Base-by-base conservation (phyloP, 1,140 invertebrate species). In the Drosophila pachea region DNA sequence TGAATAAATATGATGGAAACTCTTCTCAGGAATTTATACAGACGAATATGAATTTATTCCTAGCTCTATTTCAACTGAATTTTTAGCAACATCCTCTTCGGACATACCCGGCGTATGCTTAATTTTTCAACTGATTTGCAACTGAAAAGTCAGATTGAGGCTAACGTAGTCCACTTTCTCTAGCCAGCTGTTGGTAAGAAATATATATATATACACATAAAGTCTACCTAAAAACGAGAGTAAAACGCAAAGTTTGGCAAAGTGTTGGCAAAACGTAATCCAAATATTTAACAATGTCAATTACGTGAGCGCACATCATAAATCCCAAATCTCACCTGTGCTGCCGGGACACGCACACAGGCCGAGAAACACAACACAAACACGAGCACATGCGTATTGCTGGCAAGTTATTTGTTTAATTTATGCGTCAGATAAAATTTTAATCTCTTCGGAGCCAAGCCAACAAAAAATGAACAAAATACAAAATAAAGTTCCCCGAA, bases 241-340 rank as follows among this genome's bases (percentile, higher is more conserved):
- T 48, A 49, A 48, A 71, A 60, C 22, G 7, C 12, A 78, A 78
- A 72, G 58, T 67, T 53, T 36, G 56, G n/a, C 16, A n/a, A 42
- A 49, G 11, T 48, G 38, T 11, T 43, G 64, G 52, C 47, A 59
- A 68, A 72, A 40, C 66, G 55, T 65, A 86, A 86, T 86, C 71
- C 81, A 86, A 86, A 86, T 86, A 86, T 86, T 86, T 86, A 86
- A 86, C 81, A 86, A 86, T 79, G 81, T 86, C 81, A 86, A 86
- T 86, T 86, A 86, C 81, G 81, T 81, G 79, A 79, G 74, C 81
- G 81, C 82, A 86, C 81, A 86, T 86, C 86, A 86, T 86, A 86
- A 86, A 86, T 86, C 81, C 81, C 81, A 86, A 86, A 86, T 86
- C 81, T 86, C 81, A 86, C 81, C 81, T 86, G 76, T 86, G 81